phyloP scores from a whole-genome alignment of 2,113 vertebrate genomes.

The Enhydra lutris region DNA sequence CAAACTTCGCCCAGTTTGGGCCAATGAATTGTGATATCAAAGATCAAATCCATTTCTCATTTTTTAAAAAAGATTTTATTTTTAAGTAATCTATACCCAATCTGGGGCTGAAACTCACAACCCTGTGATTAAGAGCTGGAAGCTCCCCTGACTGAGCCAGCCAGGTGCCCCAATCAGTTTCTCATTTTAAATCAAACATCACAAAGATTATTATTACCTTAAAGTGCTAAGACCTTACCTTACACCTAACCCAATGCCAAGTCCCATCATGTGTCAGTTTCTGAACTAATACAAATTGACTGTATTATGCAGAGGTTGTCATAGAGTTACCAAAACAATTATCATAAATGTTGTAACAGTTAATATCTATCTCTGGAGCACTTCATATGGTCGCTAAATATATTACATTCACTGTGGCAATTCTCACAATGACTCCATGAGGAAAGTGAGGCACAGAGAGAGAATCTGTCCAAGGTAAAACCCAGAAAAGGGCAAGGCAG shows the following conservation, averaged over 20 bases:
- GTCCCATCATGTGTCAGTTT: neutral
- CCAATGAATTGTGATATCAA: neutral
- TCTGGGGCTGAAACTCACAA: neutral
- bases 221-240: conserved; percentile 5
- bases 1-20: neutral
- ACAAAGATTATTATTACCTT: conserved; percentile 29
- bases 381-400: neutral
- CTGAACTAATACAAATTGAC: neutral
- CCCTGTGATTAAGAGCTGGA: neutral
- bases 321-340: neutral
- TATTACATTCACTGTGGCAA: neutral
- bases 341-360: neutral
- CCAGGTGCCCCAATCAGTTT: neutral
- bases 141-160: neutral
- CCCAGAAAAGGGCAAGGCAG: neutral
- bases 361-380: neutral
- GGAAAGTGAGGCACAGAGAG: neutral
- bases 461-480: neutral
- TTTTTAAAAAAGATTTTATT: neutral
- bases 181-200: conserved; percentile 50
- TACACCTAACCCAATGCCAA: conserved; percentile 22
- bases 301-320: neutral
- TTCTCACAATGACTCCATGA: neutral
- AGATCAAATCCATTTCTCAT: conserved; percentile 32
- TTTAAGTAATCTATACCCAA: neutral